Percentiles rank a stretch among this genome's conserved stretches.
phyloP scores from a whole-genome alignment of 2,888 invertebrate genomes.

The Synergus gifuensis region DNA sequence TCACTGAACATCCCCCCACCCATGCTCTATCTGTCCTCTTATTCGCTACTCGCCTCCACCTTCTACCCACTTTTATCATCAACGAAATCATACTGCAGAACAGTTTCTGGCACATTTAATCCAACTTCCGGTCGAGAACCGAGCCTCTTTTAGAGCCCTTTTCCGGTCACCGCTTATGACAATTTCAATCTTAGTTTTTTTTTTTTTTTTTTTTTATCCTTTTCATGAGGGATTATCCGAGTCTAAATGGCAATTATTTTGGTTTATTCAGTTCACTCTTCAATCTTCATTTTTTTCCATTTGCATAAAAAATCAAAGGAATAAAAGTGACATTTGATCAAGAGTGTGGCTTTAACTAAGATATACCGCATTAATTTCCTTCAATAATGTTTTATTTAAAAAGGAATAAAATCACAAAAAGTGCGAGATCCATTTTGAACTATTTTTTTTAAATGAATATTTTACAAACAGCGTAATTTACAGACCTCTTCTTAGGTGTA shows the following conservation, averaged over 20 bases:
- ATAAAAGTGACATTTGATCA: too few species aligned
- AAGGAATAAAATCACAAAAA: too few species aligned
- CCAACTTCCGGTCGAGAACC: constrained; percentile 44
- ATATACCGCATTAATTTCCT: too few species aligned
- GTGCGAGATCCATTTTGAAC: too few species aligned
- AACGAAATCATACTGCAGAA: constrained; percentile 30
- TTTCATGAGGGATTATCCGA: neutral
- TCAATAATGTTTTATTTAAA: too few species aligned
- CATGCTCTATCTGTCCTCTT: constrained; percentile 26
- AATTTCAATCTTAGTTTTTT: neutral
- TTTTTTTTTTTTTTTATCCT: constrained; percentile 7
- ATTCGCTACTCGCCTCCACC: constrained; percentile 42
- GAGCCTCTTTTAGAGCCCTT: neutral
- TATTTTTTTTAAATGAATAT: too few species aligned
- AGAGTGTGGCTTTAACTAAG: too few species aligned
- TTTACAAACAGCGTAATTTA: neutral
- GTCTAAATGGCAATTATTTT: too few species aligned
- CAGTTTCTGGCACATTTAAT: constrained; percentile 32
- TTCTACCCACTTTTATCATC: constrained; percentile 44
- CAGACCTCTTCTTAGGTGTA: neutral
- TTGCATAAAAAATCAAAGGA: too few species aligned
- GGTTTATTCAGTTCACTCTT: too few species aligned
- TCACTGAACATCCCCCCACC: constrained; percentile 45
- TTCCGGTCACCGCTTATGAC: neutral
- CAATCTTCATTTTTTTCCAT: too few species aligned